Base-by-base conservation (phyloP, 2,888 invertebrate genomes). In the Pantelozetes paolii region DNA sequence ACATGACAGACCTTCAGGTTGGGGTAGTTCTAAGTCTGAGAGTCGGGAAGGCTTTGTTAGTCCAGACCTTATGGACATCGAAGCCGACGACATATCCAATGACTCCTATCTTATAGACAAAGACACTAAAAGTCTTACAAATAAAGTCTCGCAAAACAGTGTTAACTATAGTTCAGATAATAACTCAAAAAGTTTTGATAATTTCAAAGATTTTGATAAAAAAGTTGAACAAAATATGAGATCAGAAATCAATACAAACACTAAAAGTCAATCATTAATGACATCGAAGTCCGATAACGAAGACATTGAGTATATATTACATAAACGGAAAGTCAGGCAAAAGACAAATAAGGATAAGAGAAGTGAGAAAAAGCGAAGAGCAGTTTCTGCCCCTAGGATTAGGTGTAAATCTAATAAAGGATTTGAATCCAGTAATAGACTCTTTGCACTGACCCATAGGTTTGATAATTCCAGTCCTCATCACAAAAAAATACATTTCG, bases 21-120 rank as follows among this genome's bases (percentile, higher is more conserved):
- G 76, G 77, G 69, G 59, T 70, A 76, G 74, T 74, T 74, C 77
- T 69, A 73, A 75, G 73, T 75, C 72, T 62, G 74, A 72, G 72
- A 74, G 73, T 50, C 74, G 72, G 42, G 64, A 74, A 42, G 76
- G 74, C n/a, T 74, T 77, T 28, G 71, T 76, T 59, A 77, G 76
- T 76, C 76, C 77, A 54, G 77, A 77, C 71, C 67, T 75, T 71
- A 74, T 77, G 42, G 75, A 76, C 70, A 76, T 75, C 75, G 76
- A 75, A 73, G 75, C 75, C 72, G 76, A 77, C 73, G 77, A 77
- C 71, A 77, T 76, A 62, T 77, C 77, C 50, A 76, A 77, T 73
- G 76, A 77, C 74, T 77, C 77, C 36, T 77, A 77, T 74, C 75
- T 75, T 64, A 75, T 77, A 75, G 77, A 77, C 57, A 73, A 76